Percentiles rank a stretch among this genome's conserved stretches.
Conservation (phyloP, 2,113 vertebrate genomes). For the Pelecanoides urinatrix region DNA sequence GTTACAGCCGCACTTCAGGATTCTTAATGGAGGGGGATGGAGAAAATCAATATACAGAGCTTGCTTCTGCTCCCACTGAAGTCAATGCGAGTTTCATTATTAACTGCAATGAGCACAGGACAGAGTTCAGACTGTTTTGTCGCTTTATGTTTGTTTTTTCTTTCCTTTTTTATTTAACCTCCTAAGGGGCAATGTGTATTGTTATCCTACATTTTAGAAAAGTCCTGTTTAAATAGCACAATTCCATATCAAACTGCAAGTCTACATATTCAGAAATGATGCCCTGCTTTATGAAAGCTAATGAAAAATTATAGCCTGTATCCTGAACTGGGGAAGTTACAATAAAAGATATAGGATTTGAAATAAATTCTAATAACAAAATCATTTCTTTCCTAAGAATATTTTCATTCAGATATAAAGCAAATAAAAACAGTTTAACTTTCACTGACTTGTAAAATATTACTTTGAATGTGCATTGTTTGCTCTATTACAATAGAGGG, state of each 20-base stretch:
- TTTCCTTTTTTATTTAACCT: conserved; percentile 42
- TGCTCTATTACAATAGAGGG: background rate
- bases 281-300: background rate
- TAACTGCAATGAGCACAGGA: conserved; percentile 47
- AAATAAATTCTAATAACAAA: conserved; percentile 53
- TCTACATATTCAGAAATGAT: background rate
- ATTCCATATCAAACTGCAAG: background rate
- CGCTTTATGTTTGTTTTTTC: background rate
- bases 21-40: conserved; percentile 57
- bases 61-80: conserved; percentile 43
- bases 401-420: conserved; percentile 10
- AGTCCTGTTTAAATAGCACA: background rate
- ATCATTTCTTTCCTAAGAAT: conserved; percentile 6
- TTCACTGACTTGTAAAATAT: background rate
- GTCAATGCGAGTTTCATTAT: conserved; percentile 40
- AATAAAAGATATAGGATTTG: conserved; percentile 44
- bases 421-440: conserved; percentile 9
- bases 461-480: background rate
- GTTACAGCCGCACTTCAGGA: conserved; percentile 54
- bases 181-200: background rate
- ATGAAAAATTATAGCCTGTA: conserved; percentile 35
- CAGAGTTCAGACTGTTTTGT: conserved; percentile 44
- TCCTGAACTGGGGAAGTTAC: background rate
- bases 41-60: conserved; percentile 70
- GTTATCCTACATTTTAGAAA: background rate